phyloP scores from a whole-genome alignment of 2,113 vertebrate species.

The Upupa epops region DNA sequence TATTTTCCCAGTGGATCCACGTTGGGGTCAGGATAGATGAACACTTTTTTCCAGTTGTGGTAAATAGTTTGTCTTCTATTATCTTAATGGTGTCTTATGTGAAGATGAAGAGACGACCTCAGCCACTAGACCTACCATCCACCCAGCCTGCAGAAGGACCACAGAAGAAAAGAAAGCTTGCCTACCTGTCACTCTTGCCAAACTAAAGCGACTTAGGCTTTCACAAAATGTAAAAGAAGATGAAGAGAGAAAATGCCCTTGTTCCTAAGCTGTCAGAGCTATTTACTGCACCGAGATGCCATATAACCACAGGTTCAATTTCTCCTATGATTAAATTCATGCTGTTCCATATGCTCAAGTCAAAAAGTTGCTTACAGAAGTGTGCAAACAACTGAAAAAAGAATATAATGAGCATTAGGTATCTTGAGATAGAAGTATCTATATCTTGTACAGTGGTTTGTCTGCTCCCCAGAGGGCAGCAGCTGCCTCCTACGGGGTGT shows the following conservation, averaged over 20 bases:
- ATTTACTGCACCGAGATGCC: neutral
- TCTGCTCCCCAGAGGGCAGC: neutral
- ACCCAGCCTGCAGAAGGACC: neutral
- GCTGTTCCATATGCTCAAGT: neutral
- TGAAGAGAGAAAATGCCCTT: neutral
- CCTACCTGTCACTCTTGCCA: neutral
- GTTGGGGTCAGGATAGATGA: neutral
- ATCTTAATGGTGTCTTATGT: neutral
- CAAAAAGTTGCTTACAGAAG: neutral
- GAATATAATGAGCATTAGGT: neutral
- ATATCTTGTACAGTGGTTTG: neutral
- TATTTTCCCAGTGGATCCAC: neutral
- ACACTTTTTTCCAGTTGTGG: neutral
- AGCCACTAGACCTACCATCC: neutral
- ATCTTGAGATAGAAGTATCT: neutral
- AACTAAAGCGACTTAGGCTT: neutral
- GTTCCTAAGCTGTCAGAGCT: neutral
- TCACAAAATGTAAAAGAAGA: neutral
- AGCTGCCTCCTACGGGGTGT: neutral
- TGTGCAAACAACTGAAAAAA: neutral
- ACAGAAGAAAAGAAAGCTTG: neutral
- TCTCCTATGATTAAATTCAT: neutral
- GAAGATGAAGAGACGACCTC: neutral
- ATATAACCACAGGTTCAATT: fast-evolving
- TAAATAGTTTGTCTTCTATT: neutral